Percentiles rank a stretch among this genome's conserved stretches.
phyloP scores from a whole-genome alignment of 2,113 vertebrate genomes.

The Periophthalmus modestus region DNA sequence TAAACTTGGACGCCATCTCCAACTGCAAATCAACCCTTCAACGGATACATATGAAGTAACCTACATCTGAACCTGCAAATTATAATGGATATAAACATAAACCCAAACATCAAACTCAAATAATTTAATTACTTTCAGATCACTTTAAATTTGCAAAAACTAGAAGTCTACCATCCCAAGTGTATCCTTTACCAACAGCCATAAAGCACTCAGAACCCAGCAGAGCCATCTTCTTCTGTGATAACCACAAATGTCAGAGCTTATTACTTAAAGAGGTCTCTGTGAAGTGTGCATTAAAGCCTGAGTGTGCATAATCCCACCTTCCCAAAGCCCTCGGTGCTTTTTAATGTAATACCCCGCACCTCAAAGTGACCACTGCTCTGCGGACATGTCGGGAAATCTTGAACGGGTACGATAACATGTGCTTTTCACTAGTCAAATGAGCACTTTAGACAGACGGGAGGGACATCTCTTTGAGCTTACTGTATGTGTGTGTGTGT shows the following conservation, averaged over 20 bases:
- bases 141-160: not conserved
- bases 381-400: slow-evolving; percentile 37
- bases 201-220: not conserved
- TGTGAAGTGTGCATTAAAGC: slow-evolving; percentile 31
- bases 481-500: slow-evolving; percentile 16
- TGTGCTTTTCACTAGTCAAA: slow-evolving; percentile 33
- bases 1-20: no score
- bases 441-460: slow-evolving; percentile 33
- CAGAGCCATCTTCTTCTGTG: slow-evolving; percentile 5
- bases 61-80: no score
- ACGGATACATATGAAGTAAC: no score
- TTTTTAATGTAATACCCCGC: slow-evolving; percentile 30
- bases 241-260: slow-evolving; percentile 24
- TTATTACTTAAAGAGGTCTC: slow-evolving; percentile 29
- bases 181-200: not conserved
- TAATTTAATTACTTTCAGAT: not conserved
- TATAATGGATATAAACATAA: no score
- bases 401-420: slow-evolving; percentile 39
- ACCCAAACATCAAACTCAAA: not conserved
- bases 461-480: slow-evolving; percentile 43
- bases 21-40: no score
- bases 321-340: slow-evolving; percentile 18
- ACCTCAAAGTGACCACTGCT: slow-evolving; percentile 37
- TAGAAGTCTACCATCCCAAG: not conserved
- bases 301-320: slow-evolving; percentile 9